These are phyloP conservation scores for Hyposmocoma kahamanoa DNA, from an alignment of 1,140 invertebrate species.

Conservation along the genomic window DNA sequence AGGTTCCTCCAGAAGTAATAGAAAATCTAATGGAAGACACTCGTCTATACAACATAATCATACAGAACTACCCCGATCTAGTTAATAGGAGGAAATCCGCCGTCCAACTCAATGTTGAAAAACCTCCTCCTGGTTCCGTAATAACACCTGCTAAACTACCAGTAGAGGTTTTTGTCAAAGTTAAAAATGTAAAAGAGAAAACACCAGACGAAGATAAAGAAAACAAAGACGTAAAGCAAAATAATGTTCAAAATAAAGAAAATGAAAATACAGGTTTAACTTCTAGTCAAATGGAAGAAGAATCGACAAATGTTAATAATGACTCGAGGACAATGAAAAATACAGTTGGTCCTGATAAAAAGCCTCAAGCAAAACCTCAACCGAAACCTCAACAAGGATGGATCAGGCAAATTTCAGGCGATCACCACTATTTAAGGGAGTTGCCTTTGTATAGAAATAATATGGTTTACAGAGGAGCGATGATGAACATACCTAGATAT, in stretches of 20 bases:
- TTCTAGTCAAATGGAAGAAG: background rate
- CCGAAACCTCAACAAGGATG: background rate
- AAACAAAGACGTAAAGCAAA: constrained; percentile 8
- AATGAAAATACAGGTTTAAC: no score
- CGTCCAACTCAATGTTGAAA: constrained; percentile 33
- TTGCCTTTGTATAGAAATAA: constrained; percentile 83
- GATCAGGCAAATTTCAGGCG: constrained; percentile 34
- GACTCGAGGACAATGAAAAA: background rate
- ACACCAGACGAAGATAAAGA: constrained; percentile 3
- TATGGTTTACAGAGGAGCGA: constrained; percentile 69
- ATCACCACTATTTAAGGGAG: constrained; percentile 80
- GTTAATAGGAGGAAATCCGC: constrained; percentile 40
- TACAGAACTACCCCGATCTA: constrained; percentile 54
- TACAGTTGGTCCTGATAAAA: constrained; percentile 5
- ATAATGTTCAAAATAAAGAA: constrained; percentile 8
- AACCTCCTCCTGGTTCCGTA: constrained; percentile 8
- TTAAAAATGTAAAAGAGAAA: constrained; percentile 23
- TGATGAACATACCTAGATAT: constrained; percentile 76
- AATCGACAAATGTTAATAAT: background rate
- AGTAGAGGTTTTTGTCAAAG: constrained; percentile 41
- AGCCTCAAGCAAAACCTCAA: constrained; percentile 8
- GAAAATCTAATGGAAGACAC: constrained; percentile 58
- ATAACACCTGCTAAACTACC: constrained; percentile 33
- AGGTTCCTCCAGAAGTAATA: constrained; percentile 60
- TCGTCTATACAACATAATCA: constrained; percentile 51